Evolutionary conservation across 2,113 vertebrate species (phyloP).

Genomic region (Macheiramphus alcinus): DNA sequence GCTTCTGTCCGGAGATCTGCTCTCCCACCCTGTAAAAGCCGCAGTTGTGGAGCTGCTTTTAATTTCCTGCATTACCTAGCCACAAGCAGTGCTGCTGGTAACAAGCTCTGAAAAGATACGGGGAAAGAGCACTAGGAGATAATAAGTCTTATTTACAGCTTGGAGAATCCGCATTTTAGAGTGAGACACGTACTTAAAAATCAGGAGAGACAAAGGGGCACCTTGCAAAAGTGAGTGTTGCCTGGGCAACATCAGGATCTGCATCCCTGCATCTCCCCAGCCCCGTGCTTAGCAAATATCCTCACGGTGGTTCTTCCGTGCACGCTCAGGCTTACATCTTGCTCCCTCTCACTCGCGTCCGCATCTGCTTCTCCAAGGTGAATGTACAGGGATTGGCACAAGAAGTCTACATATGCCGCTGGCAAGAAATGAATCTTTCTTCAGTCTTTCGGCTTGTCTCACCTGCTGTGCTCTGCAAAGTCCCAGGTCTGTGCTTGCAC

Average conservation of each 20-base stretch:
- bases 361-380: not conserved
- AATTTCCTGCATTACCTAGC: not conserved
- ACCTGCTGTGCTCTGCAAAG: not conserved
- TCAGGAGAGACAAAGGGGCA: slow-evolving; percentile 11
- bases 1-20: not conserved
- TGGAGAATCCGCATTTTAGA: slow-evolving; percentile 6
- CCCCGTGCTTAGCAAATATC: not conserved
- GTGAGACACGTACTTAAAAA: not conserved
- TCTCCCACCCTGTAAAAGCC: not conserved
- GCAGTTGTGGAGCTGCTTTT: not conserved
- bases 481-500: not conserved
- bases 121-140: not conserved
- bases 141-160: slow-evolving; percentile 25
- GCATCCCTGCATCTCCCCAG: not conserved
- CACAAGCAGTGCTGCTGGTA: not conserved
- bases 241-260: slow-evolving; percentile 40
- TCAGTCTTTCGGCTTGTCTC: not conserved
- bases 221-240: slow-evolving; percentile 36
- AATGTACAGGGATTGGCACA: not conserved
- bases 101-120: not conserved
- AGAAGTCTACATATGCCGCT: not conserved
- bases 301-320: not conserved
- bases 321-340: not conserved
- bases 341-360: not conserved
- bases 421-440: not conserved